Conservation (phyloP, 2,113 vertebrate species). For the Tretioscincus oriximinensis region DNA sequence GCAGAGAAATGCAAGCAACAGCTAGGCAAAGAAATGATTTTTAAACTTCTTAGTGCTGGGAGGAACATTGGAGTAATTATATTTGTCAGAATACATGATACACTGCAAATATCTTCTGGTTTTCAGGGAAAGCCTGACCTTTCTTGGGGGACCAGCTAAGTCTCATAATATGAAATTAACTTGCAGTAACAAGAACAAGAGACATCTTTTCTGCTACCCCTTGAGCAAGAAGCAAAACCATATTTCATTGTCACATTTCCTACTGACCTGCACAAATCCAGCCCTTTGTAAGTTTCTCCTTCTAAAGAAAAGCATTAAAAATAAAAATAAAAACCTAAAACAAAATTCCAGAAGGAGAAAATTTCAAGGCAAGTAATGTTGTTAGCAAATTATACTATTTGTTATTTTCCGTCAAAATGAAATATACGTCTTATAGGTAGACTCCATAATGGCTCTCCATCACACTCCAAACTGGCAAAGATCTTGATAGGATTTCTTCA, state of each 20-base stretch:
- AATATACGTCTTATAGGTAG: background rate
- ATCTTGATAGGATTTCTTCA: background rate
- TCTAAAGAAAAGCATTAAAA: background rate
- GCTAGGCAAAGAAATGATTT: background rate
- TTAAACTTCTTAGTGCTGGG: background rate
- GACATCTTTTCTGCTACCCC: background rate
- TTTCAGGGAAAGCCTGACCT: background rate
- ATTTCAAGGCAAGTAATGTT: background rate
- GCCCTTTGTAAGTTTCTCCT: background rate
- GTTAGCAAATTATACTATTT: background rate
- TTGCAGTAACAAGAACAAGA: background rate
- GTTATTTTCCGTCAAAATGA: no score
- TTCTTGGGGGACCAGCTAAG: background rate
- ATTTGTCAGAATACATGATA: constrained; percentile 25
- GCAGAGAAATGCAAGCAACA: constrained; percentile 30
- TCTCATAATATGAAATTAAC: background rate
- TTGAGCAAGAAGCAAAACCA: background rate
- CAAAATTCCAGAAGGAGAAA: background rate
- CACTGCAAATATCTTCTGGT: background rate
- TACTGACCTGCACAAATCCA: background rate
- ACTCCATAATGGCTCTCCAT: background rate
- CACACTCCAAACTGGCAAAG: background rate
- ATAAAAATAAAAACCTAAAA: background rate
- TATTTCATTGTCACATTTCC: background rate
- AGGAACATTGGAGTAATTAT: background rate